phyloP scores from a whole-genome alignment of 2,888 invertebrate species.

The Chrysomela aeneicollis region DNA sequence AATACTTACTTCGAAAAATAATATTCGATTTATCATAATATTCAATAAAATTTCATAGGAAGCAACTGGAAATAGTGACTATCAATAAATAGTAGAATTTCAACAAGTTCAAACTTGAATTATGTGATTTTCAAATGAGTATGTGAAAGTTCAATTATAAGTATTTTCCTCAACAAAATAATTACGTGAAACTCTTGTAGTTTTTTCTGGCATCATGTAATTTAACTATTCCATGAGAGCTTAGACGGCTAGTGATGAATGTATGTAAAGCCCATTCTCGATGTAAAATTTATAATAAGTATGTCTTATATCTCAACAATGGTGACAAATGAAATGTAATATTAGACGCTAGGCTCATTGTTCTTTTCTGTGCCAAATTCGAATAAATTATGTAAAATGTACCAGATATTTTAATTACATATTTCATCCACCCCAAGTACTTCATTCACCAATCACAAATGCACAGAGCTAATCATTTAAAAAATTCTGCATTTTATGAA shows the following conservation, averaged over 20 bases:
- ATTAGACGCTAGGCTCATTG: slow-evolving; percentile 61
- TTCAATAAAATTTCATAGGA: too few relatives aligned
- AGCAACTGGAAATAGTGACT: background rate
- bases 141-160: background rate
- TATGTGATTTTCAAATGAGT: background rate
- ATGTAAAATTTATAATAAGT: slow-evolving; percentile 57
- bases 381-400: slow-evolving; percentile 57
- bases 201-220: slow-evolving; percentile 43
- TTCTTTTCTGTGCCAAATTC: slow-evolving; percentile 63
- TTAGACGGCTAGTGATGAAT: slow-evolving; percentile 62
- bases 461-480: too few relatives aligned
- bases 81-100: background rate
- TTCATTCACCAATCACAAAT: too few relatives aligned
- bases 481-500: too few relatives aligned
- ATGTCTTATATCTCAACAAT: slow-evolving; percentile 57
- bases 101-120: background rate
- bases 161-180: background rate
- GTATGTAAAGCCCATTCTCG: slow-evolving; percentile 59
- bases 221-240: slow-evolving; percentile 60
- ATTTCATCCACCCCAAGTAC: background rate
- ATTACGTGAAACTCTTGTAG: background rate
- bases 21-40: too few relatives aligned
- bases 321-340: slow-evolving; percentile 54
- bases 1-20: too few relatives aligned
- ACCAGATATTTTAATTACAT: slow-evolving; percentile 15